phyloP scores from a whole-genome alignment of 1,140 invertebrate species.

The Cydia splendana region DNA sequence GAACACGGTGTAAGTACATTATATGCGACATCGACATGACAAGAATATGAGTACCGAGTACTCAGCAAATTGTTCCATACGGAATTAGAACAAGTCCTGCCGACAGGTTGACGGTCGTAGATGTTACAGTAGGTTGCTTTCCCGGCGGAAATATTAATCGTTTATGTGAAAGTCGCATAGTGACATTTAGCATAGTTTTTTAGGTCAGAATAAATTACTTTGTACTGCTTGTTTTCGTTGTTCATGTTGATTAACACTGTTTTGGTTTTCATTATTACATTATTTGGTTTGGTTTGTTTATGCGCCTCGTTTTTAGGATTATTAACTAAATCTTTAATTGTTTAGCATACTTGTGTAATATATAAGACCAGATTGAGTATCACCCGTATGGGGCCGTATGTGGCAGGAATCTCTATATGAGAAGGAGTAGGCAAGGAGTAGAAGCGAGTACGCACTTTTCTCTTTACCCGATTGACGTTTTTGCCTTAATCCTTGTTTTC shows the following conservation, averaged over 20 bases:
- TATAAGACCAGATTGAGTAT: not conserved
- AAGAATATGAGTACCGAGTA: too few relatives aligned
- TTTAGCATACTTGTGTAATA: not conserved
- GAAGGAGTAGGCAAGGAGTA: too few relatives aligned
- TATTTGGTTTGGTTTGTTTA: too few relatives aligned
- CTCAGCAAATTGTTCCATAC: conserved; percentile 43
- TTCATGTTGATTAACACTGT: not conserved
- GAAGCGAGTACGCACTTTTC: too few relatives aligned
- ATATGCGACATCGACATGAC: too few relatives aligned
- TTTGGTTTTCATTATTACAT: too few relatives aligned
- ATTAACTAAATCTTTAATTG: too few relatives aligned
- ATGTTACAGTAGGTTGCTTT: conserved; percentile 49
- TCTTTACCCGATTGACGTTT: too few relatives aligned
- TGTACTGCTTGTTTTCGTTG: not conserved
- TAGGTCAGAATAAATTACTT: conserved; percentile 27
- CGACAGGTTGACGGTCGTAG: conserved; percentile 55
- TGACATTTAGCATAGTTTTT: conserved; percentile 45
- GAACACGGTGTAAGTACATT: not conserved
- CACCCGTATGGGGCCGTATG: too few relatives aligned
- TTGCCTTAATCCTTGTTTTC: too few relatives aligned
- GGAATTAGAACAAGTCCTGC: conserved; percentile 44
- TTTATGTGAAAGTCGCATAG: conserved; percentile 41
- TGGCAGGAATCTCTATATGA: too few relatives aligned
- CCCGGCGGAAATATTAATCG: conserved; percentile 48
- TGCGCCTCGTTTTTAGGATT: too few relatives aligned